Percentiles rank a stretch among this genome's conserved stretches.
Evolutionary conservation across 2,888 invertebrate genomes (phyloP).

Genomic region (Leistus spinibarbis): DNA sequence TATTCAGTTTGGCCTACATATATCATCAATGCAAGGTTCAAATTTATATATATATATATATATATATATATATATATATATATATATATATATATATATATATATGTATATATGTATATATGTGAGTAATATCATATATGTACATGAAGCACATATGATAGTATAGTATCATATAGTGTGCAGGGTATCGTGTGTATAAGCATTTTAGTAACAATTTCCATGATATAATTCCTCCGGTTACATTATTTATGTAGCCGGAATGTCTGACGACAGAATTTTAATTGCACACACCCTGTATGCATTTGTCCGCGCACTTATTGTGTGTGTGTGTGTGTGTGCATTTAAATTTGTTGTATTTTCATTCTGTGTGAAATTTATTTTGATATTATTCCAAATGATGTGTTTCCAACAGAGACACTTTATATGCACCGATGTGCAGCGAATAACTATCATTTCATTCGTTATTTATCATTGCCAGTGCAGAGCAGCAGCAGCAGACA

Average conservation of each 20-base stretch:
- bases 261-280: constrained; percentile 8
- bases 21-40: background rate
- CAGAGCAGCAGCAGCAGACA: too few relatives aligned
- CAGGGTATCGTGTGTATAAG: background rate
- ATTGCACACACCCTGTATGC: background rate
- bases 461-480: background rate
- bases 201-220: constrained; percentile 29
- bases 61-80: background rate
- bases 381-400: background rate
- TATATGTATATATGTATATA: background rate
- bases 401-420: background rate
- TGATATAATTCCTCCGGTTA: constrained; percentile 27
- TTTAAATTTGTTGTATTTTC: background rate
- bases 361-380: constrained; percentile 1
- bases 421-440: background rate
- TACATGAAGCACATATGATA: background rate
- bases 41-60: background rate
- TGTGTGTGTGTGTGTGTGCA: background rate
- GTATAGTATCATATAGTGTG: background rate
- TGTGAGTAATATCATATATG: background rate
- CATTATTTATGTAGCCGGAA: constrained; percentile 3
- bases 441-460: background rate
- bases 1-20: too few relatives aligned
- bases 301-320: background rate
- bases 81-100: background rate